Evolutionary conservation across 2,888 invertebrate genomes (phyloP), one percentile per base, ranked within the genome.

Genomic region (Lutraria lutraria): DNA sequence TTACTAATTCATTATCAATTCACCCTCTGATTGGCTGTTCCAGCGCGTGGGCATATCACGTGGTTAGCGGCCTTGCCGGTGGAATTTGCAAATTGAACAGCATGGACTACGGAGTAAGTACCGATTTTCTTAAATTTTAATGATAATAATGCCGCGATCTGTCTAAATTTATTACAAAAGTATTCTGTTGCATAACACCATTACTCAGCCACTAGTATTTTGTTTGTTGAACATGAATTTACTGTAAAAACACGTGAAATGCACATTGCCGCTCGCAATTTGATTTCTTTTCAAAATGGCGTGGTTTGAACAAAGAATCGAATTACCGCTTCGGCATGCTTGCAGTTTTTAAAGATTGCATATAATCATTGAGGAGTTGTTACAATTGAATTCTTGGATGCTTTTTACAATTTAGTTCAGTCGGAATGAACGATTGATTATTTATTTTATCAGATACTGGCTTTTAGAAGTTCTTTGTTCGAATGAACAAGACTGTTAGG

Each of bases 31-130:
- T 76, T 76, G 76, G 76, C 76, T 76, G 19, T 0, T 34, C 19
- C 34, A 76, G 76, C 76, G 76, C 76, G 76, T 76, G 76, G 76
- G 76, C 34, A 76, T 31, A 76, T 76, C 76, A 76, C 76, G 76
- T 76, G 76, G 76, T 31, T 34, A 68, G 34, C 29, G 76, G 31
- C 83, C 68, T 68, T 68, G 60, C 83, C 83, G 83, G 76, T 63
- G 34, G 83, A 83, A 60, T 13, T 52, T 68, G n/a, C 63, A 83
- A 52, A 60, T 21, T 43, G 43, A 83, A 68, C 83, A 83, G 63
- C 68, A 83, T 83, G 83, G 83, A 83, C n/a, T 83, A 83, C 83
- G 83, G 83, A 68, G 83, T 83, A 83, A 83, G 83, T 76, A 68
- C 63, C 34, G 76, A 34, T 34, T 76, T 76, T 76, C 76, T 76